Conservation (phyloP, 2,113 vertebrate species). For the Elgaria multicarinata region DNA sequence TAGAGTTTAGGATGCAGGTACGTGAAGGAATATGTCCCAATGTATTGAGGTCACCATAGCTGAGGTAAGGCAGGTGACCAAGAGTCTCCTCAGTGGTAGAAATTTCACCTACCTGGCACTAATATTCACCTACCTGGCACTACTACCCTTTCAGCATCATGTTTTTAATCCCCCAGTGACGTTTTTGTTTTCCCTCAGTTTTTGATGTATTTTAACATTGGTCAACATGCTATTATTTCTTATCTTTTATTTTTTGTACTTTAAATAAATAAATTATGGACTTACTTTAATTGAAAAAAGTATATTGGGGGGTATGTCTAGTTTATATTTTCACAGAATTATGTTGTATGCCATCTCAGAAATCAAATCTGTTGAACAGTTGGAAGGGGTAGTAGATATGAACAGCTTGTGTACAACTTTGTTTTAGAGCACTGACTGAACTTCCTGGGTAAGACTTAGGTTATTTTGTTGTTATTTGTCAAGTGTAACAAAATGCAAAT, state of each 20-base stretch:
- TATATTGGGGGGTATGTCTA: neutral
- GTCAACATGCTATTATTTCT: neutral
- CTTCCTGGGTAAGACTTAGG: neutral
- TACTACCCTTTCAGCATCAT: neutral
- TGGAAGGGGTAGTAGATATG: neutral
- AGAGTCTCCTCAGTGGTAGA: neutral
- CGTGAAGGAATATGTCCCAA: neutral
- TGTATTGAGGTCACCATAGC: neutral
- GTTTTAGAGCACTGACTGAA: neutral
- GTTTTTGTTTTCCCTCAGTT: neutral
- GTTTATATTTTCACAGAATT: neutral
- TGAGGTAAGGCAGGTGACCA: neutral
- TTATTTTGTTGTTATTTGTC: slow-evolving; percentile 3
- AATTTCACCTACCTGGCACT: neutral
- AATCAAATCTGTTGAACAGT: neutral
- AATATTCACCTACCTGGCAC: neutral
- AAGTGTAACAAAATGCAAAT: neutral
- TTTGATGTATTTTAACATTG: neutral
- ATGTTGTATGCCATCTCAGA: neutral
- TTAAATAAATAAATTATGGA: neutral
- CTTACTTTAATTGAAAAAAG: neutral
- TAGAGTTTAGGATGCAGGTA: neutral
- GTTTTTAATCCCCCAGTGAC: too few species aligned
- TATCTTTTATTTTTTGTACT: neutral
- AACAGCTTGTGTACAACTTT: neutral